These are phyloP conservation scores for Drepanosiphum platanoidis DNA, from an alignment of 2,888 invertebrate species.

Conservation along the genomic window DNA sequence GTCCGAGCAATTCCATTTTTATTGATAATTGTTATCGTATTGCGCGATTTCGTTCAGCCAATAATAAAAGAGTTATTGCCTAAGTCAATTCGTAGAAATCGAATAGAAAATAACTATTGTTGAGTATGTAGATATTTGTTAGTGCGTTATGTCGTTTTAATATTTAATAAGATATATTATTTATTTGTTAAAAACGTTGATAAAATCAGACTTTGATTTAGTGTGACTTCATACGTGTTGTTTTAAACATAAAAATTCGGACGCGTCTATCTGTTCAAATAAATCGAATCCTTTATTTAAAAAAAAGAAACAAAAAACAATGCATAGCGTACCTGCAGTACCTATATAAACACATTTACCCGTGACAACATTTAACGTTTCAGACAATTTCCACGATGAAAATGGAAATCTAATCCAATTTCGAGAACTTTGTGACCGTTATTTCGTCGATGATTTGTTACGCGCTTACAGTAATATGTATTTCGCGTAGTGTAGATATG, in stretches of 20 bases:
- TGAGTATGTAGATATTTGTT: too few species aligned
- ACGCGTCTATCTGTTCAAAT: constrained; percentile 14
- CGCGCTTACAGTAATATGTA: neutral
- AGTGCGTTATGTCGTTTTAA: too few species aligned
- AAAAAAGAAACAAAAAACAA: too few species aligned
- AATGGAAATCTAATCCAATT: constrained; percentile 35
- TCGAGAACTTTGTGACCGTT: constrained; percentile 25
- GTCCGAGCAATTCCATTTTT: too few species aligned
- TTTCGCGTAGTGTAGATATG: neutral
- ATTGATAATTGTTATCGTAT: too few species aligned
- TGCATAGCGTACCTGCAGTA: too few species aligned
- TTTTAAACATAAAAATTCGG: constrained; percentile 1
- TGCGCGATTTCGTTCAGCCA: too few species aligned
- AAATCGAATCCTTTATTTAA: neutral
- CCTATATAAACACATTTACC: too few species aligned
- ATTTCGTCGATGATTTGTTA: constrained; percentile 52
- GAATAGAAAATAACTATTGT: too few species aligned
- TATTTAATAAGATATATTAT: too few species aligned
- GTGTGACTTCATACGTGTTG: neutral
- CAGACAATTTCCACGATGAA: neutral
- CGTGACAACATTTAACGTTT: neutral
- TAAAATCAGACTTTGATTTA: constrained; percentile 19
- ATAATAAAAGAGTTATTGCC: too few species aligned
- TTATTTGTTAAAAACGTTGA: neutral
- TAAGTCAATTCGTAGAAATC: too few species aligned